These are phyloP conservation scores for Cryptotis parvus DNA, from an alignment of 2,113 vertebrate species.

Conservation along the genomic window DNA sequence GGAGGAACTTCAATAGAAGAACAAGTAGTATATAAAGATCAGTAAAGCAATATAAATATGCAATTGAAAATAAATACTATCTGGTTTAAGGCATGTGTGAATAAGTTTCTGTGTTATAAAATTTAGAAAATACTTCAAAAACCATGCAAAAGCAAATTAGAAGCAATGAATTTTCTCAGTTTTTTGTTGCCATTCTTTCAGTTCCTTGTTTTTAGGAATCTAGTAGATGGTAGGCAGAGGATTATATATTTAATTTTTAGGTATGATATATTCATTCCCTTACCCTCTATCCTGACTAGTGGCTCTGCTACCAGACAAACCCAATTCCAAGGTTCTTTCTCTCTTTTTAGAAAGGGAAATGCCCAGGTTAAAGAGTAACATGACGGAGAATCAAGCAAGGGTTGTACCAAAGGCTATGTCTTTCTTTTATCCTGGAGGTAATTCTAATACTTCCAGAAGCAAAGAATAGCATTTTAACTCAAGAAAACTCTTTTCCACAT, in stretches of 20 bases:
- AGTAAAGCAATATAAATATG: not conserved
- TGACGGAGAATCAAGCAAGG: not conserved
- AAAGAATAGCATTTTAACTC: not conserved
- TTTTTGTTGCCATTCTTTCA: not conserved
- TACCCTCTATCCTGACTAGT: not conserved
- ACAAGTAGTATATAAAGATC: not conserved
- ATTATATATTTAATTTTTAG: not conserved
- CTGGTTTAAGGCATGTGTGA: not conserved
- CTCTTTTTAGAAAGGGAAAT: not conserved
- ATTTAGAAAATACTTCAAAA: not conserved
- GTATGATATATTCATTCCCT: not conserved
- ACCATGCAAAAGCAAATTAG: not conserved
- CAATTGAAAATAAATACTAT: not conserved
- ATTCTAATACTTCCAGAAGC: not conserved
- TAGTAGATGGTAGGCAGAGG: slow-evolving; percentile 28
- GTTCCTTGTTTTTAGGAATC: slow-evolving; percentile 9
- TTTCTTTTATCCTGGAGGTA: not conserved
- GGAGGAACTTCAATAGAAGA: not conserved
- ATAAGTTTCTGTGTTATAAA: not conserved
- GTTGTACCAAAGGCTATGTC: not conserved
- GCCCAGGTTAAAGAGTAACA: not conserved
- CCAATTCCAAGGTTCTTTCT: not conserved
- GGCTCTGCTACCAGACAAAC: not conserved
- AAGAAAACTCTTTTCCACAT: not conserved
- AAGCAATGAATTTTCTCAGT: not conserved